These are phyloP conservation scores for Pissodes strobi DNA, from an alignment of 1,140 invertebrate species.

Conservation along the genomic window DNA sequence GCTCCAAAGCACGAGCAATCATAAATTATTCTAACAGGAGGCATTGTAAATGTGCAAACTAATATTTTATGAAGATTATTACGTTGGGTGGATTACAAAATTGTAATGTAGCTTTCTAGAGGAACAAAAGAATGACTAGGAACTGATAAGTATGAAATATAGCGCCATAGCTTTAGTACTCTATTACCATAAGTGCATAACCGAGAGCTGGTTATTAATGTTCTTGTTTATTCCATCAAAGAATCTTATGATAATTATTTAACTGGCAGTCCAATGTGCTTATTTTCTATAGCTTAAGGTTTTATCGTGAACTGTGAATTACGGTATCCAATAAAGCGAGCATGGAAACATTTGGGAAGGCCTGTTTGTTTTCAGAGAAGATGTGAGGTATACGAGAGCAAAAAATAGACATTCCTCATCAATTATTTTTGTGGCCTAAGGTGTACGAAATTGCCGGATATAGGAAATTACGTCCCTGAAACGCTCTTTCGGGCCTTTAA, in stretches of 20 bases:
- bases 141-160: constrained; percentile 25
- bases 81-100: constrained; percentile 11
- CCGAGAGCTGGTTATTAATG: constrained; percentile 6
- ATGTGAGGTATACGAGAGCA: no score
- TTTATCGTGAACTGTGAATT: not conserved
- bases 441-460: no score
- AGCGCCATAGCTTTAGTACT: constrained; percentile 8
- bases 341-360: not conserved
- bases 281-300: not conserved
- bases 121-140: constrained; percentile 2
- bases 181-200: constrained; percentile 12
- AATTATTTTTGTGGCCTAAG: no score
- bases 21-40: not conserved
- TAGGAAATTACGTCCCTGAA: no score
- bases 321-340: not conserved
- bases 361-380: no score
- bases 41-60: constrained; percentile 4
- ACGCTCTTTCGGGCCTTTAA: no score
- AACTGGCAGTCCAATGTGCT: not conserved
- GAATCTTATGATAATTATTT: not conserved
- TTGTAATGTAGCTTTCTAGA: constrained; percentile 10
- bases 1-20: no score
- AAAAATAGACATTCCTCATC: no score
- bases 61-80: constrained; percentile 14
- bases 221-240: constrained; percentile 1